These are phyloP conservation scores for Atopsyche davidsoni DNA, from an alignment of 1,140 invertebrate species.

Conservation along the genomic window DNA sequence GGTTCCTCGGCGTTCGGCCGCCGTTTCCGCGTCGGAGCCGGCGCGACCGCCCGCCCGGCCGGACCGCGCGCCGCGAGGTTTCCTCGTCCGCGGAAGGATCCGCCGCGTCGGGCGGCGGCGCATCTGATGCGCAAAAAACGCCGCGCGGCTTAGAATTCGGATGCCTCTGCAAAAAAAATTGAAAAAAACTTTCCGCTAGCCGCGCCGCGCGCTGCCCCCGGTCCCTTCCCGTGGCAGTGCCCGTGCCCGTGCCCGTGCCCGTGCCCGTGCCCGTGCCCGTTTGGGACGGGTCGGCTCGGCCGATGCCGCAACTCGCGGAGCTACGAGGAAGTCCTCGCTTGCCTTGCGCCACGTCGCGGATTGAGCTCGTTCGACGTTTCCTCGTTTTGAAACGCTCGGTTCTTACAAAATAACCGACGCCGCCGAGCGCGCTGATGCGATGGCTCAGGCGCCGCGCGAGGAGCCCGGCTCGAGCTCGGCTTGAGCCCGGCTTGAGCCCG, in stretches of 20 bases:
- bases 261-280: constrained; percentile 41
- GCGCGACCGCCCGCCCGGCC: constrained; percentile 31
- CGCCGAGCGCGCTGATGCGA: background rate
- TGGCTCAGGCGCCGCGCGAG: too few species aligned
- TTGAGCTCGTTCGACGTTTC: constrained; percentile 9
- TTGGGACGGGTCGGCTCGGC: constrained; percentile 6
- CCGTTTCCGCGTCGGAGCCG: constrained; percentile 44
- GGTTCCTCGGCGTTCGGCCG: constrained; percentile 29
- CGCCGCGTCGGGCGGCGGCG: constrained; percentile 12
- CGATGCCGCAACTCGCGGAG: constrained; percentile 3
- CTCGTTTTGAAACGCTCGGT: constrained; percentile 21
- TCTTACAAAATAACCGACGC: constrained; percentile 19
- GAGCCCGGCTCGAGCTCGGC: too few species aligned
- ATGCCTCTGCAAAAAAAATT: background rate
- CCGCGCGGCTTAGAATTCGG: background rate
- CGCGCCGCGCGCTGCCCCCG: constrained; percentile 5
- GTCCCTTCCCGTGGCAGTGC: constrained; percentile 36
- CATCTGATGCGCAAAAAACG: constrained; percentile 14
- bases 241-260: constrained; percentile 40
- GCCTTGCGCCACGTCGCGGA: constrained; percentile 12
- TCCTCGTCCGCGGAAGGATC: background rate
- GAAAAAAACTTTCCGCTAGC: too few species aligned
- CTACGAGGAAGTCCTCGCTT: constrained; percentile 16
- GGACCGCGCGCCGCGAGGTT: constrained; percentile 22
- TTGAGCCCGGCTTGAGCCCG: too few species aligned